Conservation (phyloP, 2,797 vertebrate genomes). For the Buphagus erythrorhynchus region DNA sequence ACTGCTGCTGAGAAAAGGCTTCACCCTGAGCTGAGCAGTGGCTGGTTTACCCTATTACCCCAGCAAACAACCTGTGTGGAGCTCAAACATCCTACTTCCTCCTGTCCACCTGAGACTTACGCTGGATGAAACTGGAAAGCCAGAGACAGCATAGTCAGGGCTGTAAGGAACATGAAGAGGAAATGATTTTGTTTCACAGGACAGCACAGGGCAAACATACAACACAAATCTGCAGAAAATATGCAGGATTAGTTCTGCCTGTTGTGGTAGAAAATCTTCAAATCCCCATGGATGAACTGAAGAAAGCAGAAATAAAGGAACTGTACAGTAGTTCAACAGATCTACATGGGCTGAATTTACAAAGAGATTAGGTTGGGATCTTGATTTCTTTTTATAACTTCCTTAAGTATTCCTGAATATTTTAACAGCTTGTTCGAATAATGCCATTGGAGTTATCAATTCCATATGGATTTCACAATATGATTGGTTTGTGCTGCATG, state of each 20-base stretch:
- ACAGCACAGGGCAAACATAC: background rate
- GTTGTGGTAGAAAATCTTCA: background rate
- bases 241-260: background rate
- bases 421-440: background rate
- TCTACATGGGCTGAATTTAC: background rate
- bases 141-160: background rate
- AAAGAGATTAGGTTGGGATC: background rate
- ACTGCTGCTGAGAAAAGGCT: background rate
- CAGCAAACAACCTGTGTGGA: background rate
- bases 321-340: background rate
- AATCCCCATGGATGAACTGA: background rate
- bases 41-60: background rate
- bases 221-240: background rate
- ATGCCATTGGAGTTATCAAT: background rate
- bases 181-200: background rate
- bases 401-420: background rate
- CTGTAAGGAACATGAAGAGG: background rate
- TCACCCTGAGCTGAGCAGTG: background rate
- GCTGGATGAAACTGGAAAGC: background rate
- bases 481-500: background rate
- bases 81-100: background rate
- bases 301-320: background rate
- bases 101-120: background rate
- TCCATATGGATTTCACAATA: background rate
- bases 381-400: background rate